Conservation (phyloP, 2,888 invertebrate species). For the Nebria salina region DNA sequence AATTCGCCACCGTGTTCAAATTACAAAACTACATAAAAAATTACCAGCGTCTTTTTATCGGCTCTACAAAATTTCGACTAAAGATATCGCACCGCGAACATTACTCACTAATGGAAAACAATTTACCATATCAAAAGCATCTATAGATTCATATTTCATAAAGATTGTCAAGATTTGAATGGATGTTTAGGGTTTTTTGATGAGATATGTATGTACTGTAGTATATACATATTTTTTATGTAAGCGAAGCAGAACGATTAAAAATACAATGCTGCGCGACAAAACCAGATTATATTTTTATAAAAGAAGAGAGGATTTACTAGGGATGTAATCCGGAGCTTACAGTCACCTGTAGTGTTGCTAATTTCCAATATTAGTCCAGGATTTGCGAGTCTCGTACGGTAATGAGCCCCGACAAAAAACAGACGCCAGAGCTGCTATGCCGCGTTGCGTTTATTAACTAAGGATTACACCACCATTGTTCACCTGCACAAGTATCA, state of each 20-base stretch:
- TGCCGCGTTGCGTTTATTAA: slow-evolving; percentile 53
- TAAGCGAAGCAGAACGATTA: slow-evolving; percentile 20
- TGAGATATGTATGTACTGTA: no score
- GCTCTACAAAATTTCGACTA: background rate
- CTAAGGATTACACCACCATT: slow-evolving; percentile 53
- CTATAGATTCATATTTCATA: no score
- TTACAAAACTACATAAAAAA: slow-evolving; percentile 45
- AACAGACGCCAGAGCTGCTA: slow-evolving; percentile 47
- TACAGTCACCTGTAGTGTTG: slow-evolving; percentile 47
- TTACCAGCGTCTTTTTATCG: slow-evolving; percentile 39
- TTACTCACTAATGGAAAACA: background rate
- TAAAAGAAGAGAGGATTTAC: slow-evolving; percentile 43
- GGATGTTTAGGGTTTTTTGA: no score
- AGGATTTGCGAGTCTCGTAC: slow-evolving; percentile 36
- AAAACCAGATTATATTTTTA: slow-evolving; percentile 39
- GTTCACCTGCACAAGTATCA: slow-evolving; percentile 37
- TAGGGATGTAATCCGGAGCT: slow-evolving; percentile 39
- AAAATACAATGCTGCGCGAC: slow-evolving; percentile 24
- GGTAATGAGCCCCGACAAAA: slow-evolving; percentile 53
- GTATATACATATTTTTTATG: background rate
- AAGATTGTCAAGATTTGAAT: no score
- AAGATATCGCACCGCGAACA: no score
- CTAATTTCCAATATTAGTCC: slow-evolving; percentile 47
- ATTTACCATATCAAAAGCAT: no score
- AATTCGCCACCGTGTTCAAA: slow-evolving; percentile 31